A percentile compares a stretch with the other conserved stretches of the same genome.
phyloP scores from a whole-genome alignment of 2,797 vertebrate genomes.

The Hybognathus amarus region DNA sequence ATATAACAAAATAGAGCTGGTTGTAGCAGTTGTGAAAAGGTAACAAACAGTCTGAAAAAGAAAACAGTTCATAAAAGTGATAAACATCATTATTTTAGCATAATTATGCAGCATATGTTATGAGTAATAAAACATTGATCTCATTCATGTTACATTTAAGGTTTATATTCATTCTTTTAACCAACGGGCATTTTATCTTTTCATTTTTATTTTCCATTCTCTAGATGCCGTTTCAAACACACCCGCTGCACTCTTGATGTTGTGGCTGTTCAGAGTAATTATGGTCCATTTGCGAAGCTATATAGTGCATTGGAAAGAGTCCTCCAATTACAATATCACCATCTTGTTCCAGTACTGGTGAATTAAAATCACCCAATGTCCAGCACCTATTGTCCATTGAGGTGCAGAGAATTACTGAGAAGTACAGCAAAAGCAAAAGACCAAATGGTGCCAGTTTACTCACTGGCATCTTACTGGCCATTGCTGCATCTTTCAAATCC shows the following conservation, averaged over 20 bases:
- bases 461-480: slow-evolving; percentile 45
- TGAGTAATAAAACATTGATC: not conserved
- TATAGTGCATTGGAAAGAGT: slow-evolving; percentile 76
- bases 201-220: not conserved
- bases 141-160: not conserved
- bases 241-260: slow-evolving; percentile 70
- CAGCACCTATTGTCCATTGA: slow-evolving; percentile 58
- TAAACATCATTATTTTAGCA: not conserved
- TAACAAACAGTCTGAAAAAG: not conserved
- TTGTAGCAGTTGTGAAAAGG: not conserved
- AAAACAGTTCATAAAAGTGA: not conserved
- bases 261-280: slow-evolving; percentile 67
- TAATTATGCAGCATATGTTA: not conserved
- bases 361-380: slow-evolving; percentile 59
- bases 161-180: not conserved
- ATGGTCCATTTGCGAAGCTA: slow-evolving; percentile 58
- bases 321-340: slow-evolving; percentile 77
- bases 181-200: not conserved
- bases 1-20: not conserved
- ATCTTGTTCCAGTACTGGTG: slow-evolving; percentile 60
- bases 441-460: slow-evolving; percentile 23
- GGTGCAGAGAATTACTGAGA: slow-evolving; percentile 3
- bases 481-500: slow-evolving; percentile 23
- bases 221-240: slow-evolving; percentile 54
- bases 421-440: slow-evolving; percentile 24